Percentiles rank a stretch among this genome's conserved stretches.
phyloP scores from a whole-genome alignment of 2,113 vertebrate species.

The Ptyas mucosa region DNA sequence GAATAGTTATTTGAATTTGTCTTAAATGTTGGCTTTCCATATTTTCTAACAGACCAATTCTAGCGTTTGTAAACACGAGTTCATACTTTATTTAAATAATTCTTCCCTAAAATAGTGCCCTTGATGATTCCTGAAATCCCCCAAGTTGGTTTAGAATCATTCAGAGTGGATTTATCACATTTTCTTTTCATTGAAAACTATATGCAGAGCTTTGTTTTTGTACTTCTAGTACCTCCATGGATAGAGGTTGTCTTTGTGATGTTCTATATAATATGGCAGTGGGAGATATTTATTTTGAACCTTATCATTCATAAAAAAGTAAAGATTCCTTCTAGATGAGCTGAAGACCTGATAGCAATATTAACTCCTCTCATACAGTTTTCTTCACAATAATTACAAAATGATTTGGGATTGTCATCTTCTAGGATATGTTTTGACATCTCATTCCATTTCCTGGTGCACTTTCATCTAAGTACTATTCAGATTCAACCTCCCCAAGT shows the following conservation, averaged over 20 bases:
- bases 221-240: not conserved
- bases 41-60: not conserved
- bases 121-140: not conserved
- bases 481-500: not conserved
- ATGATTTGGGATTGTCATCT: not conserved
- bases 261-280: not conserved
- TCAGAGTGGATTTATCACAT: not conserved
- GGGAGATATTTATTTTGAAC: not conserved
- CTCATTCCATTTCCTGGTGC: not conserved
- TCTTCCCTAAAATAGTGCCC: not conserved
- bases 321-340: not conserved
- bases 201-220: not conserved
- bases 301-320: not conserved
- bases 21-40: not conserved
- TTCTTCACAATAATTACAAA: not conserved
- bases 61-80: not conserved
- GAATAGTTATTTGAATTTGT: not conserved
- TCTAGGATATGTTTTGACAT: not conserved
- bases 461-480: not conserved
- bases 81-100: not conserved
- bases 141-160: not conserved
- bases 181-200: not conserved
- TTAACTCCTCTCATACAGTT: not conserved
- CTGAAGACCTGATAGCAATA: not conserved
- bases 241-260: not conserved